These are phyloP conservation scores for Cactoblastis cactorum DNA, from an alignment of 2,888 invertebrate genomes.

Conservation along the genomic window DNA sequence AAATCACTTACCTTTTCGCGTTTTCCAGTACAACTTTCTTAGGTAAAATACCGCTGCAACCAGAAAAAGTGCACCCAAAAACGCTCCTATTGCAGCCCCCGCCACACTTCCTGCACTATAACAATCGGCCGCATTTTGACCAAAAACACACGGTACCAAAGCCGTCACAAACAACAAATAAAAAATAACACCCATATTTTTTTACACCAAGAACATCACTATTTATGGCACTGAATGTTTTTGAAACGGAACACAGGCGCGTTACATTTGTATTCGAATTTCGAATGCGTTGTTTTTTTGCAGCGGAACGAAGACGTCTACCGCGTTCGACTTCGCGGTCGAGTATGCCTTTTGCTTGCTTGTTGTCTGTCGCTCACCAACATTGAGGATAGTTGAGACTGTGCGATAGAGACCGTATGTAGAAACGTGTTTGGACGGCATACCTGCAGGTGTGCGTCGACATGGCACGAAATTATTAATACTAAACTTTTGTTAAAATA, in stretches of 20 bases:
- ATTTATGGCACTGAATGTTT: slow-evolving; percentile 22
- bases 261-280: slow-evolving; percentile 52
- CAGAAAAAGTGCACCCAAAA: slow-evolving; percentile 81
- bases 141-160: slow-evolving; percentile 65
- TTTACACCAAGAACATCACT: slow-evolving; percentile 54
- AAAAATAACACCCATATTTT: slow-evolving; percentile 69
- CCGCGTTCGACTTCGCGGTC: slow-evolving; percentile 63
- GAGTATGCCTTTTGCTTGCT: slow-evolving; percentile 42
- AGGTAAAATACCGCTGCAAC: slow-evolving; percentile 78
- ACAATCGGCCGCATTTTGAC: slow-evolving; percentile 73
- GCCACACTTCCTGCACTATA: slow-evolving; percentile 85
- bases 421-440: slow-evolving; percentile 64
- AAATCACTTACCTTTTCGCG: slow-evolving; percentile 71
- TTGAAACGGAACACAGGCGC: slow-evolving; percentile 48
- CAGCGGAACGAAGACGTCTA: slow-evolving; percentile 45
- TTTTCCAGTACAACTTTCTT: slow-evolving; percentile 81
- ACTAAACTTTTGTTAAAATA: background rate
- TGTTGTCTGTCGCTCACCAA: slow-evolving; percentile 29
- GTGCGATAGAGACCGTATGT: slow-evolving; percentile 64
- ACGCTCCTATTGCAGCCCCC: slow-evolving; percentile 85
- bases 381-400: slow-evolving; percentile 57
- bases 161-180: slow-evolving; percentile 66
- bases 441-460: slow-evolving; percentile 26
- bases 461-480: slow-evolving; percentile 18
- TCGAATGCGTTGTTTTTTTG: slow-evolving; percentile 48